phyloP scores from a whole-genome alignment of 2,113 vertebrate species.

The Oncorhynchus mykiss region DNA sequence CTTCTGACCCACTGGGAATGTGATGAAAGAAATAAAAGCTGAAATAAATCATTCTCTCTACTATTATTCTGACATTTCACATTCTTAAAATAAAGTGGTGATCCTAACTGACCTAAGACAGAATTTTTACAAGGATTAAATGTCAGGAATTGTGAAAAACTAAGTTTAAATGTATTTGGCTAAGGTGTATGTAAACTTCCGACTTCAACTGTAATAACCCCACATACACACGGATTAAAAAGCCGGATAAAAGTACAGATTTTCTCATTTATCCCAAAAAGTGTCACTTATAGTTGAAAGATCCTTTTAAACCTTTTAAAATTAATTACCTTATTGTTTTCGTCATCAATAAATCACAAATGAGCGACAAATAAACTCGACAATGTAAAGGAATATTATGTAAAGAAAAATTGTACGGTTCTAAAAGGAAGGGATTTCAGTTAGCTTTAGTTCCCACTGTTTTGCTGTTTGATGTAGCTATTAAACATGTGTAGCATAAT shows the following conservation, averaged over 20 bases:
- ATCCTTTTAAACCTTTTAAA: constrained; percentile 38
- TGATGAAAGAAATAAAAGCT: too few relatives aligned
- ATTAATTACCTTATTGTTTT: constrained; percentile 43
- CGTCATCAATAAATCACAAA: constrained; percentile 59
- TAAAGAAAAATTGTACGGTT: constrained; percentile 24
- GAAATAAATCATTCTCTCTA: too few relatives aligned
- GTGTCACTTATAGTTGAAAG: constrained; percentile 54
- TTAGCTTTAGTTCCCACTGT: constrained; percentile 52
- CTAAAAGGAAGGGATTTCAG: constrained; percentile 53
- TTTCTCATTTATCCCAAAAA: constrained; percentile 55
- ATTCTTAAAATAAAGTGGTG: too few relatives aligned
- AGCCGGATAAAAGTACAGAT: constrained; percentile 66
- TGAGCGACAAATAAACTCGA: constrained; percentile 61
- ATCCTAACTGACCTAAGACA: too few relatives aligned
- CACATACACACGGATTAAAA: constrained; percentile 56
- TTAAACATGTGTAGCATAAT: constrained; percentile 67
- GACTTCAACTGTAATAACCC: constrained; percentile 30
- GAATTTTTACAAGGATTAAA: too few relatives aligned
- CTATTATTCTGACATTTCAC: too few relatives aligned
- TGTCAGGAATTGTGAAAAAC: too few relatives aligned
- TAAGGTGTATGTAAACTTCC: too few relatives aligned
- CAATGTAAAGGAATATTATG: constrained; percentile 61
- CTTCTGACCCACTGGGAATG: too few relatives aligned
- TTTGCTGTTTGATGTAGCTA: constrained; percentile 60
- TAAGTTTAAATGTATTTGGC: too few relatives aligned